These are phyloP conservation scores for Coelopa frigida DNA, from an alignment of 1,140 invertebrate species.

Conservation along the genomic window DNA sequence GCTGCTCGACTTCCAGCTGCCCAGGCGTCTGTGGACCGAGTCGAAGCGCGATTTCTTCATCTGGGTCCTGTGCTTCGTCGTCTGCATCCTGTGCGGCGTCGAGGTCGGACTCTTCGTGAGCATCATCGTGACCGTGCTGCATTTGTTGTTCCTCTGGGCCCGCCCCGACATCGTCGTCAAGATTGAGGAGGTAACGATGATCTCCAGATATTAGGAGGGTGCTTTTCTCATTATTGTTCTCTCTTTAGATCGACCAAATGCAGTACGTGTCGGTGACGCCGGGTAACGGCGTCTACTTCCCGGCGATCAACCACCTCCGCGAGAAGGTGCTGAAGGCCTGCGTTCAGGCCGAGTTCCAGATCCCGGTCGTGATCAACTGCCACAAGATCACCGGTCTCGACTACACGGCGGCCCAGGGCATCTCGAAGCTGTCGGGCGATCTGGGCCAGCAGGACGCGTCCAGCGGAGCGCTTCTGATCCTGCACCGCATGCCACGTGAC, in stretches of 20 bases:
- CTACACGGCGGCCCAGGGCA: conserved; percentile 51
- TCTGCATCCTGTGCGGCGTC: conserved; percentile 70
- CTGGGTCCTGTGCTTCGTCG: conserved; percentile 68
- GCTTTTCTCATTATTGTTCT: not conserved
- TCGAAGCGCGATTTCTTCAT: conserved; percentile 61
- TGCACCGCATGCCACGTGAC: conserved; percentile 27
- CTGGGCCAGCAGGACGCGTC: conserved; percentile 18
- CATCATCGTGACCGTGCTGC: conserved; percentile 71
- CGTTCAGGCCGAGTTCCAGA: conserved; percentile 32
- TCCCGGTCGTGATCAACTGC: conserved; percentile 57
- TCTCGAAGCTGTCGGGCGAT: conserved; percentile 36
- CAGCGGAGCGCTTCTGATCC: conserved; percentile 26
- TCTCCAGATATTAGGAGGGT: not conserved
- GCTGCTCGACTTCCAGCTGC: conserved; percentile 57
- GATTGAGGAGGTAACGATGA: conserved; percentile 44
- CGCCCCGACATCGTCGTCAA: conserved; percentile 64
- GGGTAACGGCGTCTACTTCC: conserved; percentile 57
- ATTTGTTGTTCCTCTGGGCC: conserved; percentile 74
- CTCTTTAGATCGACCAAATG: conserved; percentile 34
- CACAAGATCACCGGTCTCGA: conserved; percentile 53
- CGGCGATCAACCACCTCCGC: conserved; percentile 55
- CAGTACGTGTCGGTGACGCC: conserved; percentile 53
- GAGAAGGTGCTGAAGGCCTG: conserved; percentile 48
- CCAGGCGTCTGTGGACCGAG: conserved; percentile 64
- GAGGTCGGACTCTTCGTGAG: conserved; percentile 86